phyloP scores from a whole-genome alignment of 2,888 invertebrate genomes.

The Azorinus chamasolen region DNA sequence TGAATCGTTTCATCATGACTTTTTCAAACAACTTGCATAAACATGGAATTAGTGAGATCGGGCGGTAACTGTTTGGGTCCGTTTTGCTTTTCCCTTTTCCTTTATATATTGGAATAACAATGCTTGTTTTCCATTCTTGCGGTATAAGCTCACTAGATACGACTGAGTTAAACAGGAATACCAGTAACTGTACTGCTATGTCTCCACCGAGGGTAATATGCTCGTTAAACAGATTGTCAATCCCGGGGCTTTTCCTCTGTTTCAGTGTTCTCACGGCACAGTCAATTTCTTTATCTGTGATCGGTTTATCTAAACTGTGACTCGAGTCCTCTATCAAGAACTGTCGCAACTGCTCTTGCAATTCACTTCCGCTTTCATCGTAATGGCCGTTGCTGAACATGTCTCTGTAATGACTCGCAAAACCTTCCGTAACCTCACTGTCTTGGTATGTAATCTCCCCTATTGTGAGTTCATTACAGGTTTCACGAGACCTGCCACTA shows the following conservation, averaged over 20 bases:
- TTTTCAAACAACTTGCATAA: slow-evolving; percentile 17
- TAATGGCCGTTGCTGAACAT: background rate
- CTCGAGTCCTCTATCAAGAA: background rate
- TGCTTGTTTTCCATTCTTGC: background rate
- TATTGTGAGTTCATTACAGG: background rate
- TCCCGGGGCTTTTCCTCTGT: background rate
- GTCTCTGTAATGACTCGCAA: background rate
- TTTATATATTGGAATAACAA: slow-evolving; percentile 14
- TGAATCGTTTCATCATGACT: background rate
- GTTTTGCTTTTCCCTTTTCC: slow-evolving; percentile 10
- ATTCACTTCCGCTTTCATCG: background rate
- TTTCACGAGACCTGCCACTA: background rate
- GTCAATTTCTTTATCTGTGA: background rate
- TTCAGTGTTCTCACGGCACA: background rate
- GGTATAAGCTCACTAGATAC: background rate
- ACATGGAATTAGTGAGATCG: slow-evolving; percentile 2
- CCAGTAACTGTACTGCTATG: background rate
- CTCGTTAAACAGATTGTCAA: background rate
- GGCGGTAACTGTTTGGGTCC: slow-evolving; percentile 10
- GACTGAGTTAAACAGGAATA: background rate
- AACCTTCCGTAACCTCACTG: background rate
- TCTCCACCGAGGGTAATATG: background rate
- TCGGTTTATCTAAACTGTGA: background rate
- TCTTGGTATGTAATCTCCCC: background rate
- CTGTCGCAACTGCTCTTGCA: background rate